These are phyloP conservation scores for Lucilia sericata DNA, from an alignment of 1,140 invertebrate species.

Conservation along the genomic window DNA sequence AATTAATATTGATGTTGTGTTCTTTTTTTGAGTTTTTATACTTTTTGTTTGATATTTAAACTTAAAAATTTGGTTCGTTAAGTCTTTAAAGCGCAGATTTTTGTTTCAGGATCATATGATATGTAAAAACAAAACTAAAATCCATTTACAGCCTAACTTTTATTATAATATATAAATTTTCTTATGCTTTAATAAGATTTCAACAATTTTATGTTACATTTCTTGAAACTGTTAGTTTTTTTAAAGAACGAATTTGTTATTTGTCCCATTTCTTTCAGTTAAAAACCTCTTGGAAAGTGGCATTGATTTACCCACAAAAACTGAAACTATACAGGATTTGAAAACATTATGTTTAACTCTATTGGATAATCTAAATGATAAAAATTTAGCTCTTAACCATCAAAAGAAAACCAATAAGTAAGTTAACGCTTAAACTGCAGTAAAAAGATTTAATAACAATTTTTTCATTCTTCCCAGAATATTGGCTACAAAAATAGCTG, in stretches of 20 bases:
- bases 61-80: too few species aligned
- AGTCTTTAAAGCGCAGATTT: too few species aligned
- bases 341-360: slow-evolving; percentile 81
- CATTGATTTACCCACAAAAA: slow-evolving; percentile 75
- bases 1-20: neutral
- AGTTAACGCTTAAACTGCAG: slow-evolving; percentile 40
- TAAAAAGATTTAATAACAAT: slow-evolving; percentile 32
- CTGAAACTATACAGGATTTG: slow-evolving; percentile 80
- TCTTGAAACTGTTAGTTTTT: too few species aligned
- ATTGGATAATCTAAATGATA: slow-evolving; percentile 86
- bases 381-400: slow-evolving; percentile 83
- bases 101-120: too few species aligned
- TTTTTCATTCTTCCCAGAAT: slow-evolving; percentile 68
- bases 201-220: neutral
- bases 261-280: slow-evolving; percentile 69
- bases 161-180: neutral
- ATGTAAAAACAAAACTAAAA: too few species aligned
- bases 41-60: neutral
- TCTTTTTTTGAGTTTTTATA: neutral
- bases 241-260: neutral
- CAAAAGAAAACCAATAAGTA: slow-evolving; percentile 87
- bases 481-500: slow-evolving; percentile 72
- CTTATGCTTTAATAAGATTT: too few species aligned
- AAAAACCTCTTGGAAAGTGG: slow-evolving; percentile 76
- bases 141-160: too few species aligned